A percentile compares a stretch with the other conserved stretches of the same genome.
Evolutionary conservation across 1,140 invertebrate genomes (phyloP).

Genomic region (Brachionus plicatilis): DNA sequence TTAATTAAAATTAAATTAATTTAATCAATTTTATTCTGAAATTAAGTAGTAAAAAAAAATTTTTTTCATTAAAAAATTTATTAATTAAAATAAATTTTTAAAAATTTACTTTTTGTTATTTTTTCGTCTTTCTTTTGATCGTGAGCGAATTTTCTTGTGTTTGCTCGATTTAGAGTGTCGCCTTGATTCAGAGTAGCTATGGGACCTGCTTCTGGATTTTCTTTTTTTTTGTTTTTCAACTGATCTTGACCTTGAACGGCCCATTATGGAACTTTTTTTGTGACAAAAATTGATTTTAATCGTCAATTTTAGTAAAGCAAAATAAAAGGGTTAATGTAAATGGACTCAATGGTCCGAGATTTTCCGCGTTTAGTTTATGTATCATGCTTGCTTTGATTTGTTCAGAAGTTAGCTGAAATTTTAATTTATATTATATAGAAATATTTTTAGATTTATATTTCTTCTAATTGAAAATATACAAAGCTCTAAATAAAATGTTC

Average conservation of each 20-base stretch:
- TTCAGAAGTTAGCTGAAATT: not conserved
- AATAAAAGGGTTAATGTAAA: not conserved
- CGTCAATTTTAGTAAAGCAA: not conserved
- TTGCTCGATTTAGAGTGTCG: not conserved
- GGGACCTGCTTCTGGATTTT: not conserved
- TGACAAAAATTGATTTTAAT: not conserved
- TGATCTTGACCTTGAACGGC: not conserved
- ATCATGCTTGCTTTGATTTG: not conserved
- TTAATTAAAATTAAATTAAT: not conserved
- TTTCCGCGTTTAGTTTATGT: not conserved
- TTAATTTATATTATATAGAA: not conserved
- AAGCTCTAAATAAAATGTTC: not conserved
- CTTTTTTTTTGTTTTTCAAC: not conserved
- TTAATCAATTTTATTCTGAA: too few species aligned
- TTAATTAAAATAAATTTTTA: not conserved
- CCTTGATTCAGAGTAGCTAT: not conserved
- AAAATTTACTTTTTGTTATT: not conserved
- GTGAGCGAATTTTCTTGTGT: not conserved
- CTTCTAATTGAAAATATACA: not conserved
- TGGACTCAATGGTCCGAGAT: not conserved
- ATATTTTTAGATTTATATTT: not conserved
- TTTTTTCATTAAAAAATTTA: too few species aligned
- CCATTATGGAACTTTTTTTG: not conserved
- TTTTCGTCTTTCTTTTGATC: slow-evolving; percentile 11
- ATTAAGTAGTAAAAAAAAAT: too few species aligned